A percentile compares a stretch with the other conserved stretches of the same genome.
phyloP scores from a whole-genome alignment of 2,797 vertebrate species.

The Carapus acus region DNA sequence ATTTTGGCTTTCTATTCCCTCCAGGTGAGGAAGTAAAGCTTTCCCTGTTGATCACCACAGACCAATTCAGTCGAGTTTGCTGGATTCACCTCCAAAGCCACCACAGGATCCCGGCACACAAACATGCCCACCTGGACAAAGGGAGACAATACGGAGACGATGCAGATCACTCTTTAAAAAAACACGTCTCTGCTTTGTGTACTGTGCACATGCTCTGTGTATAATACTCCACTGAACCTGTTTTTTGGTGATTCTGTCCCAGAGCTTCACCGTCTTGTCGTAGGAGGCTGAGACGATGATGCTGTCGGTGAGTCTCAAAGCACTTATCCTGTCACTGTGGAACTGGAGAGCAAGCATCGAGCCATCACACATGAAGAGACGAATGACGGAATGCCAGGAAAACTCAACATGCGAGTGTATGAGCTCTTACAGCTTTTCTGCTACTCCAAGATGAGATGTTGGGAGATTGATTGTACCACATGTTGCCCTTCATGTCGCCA shows the following conservation, averaged over 20 bases:
- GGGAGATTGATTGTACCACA: constrained; percentile 65
- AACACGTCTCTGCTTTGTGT: too few species aligned
- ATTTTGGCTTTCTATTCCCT: constrained; percentile 38
- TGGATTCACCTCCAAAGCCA: constrained; percentile 71
- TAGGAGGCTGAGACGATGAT: constrained; percentile 78
- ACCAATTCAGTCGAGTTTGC: constrained; percentile 60
- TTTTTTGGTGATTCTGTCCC: constrained; percentile 77
- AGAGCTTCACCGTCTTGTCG: constrained; percentile 81
- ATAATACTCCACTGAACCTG: too few species aligned
- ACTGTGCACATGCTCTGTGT: not conserved
- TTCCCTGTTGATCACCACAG: constrained; percentile 75
- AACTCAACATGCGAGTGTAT: not conserved
- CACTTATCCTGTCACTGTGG: constrained; percentile 74
- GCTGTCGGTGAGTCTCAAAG: constrained; percentile 67
- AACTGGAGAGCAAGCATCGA: constrained; percentile 58
- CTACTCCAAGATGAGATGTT: constrained; percentile 44
- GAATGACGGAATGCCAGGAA: too few species aligned
- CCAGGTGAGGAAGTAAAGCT: constrained; percentile 78
- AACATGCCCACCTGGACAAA: constrained; percentile 78
- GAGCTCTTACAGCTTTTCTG: constrained; percentile 63
- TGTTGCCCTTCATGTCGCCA: constrained; percentile 69
- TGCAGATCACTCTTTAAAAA: too few species aligned
- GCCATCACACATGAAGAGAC: not conserved
- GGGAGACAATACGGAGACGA: not conserved
- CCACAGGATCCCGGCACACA: constrained; percentile 74